phyloP scores from a whole-genome alignment of 2,797 vertebrate species.

The Bovichtus variegatus region DNA sequence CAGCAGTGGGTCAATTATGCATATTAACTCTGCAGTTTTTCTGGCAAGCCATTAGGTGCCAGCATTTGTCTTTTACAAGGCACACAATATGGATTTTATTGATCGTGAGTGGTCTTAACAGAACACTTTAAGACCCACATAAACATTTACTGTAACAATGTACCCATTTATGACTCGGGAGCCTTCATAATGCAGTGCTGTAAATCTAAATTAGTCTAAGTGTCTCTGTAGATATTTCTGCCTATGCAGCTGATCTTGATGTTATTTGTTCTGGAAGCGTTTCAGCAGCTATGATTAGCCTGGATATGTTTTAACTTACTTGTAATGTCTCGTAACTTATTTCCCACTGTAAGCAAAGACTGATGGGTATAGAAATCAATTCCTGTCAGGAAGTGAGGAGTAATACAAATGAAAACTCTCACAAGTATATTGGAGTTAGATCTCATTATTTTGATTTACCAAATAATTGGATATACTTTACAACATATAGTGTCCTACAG shows the following conservation, averaged over 20 bases:
- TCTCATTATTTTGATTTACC: background rate
- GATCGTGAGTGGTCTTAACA: slow-evolving; percentile 77
- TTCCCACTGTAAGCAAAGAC: slow-evolving; percentile 9
- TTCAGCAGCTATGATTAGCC: slow-evolving; percentile 58
- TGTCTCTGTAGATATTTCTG: slow-evolving; percentile 58
- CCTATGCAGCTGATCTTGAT: slow-evolving; percentile 52
- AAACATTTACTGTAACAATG: slow-evolving; percentile 80
- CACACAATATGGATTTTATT: slow-evolving; percentile 79
- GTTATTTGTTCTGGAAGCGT: slow-evolving; percentile 65
- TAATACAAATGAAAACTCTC: background rate
- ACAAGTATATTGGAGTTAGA: background rate
- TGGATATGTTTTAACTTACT: slow-evolving; percentile 44
- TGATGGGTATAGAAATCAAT: background rate
- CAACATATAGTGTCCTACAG: background rate
- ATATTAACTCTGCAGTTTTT: slow-evolving; percentile 52
- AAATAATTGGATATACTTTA: background rate
- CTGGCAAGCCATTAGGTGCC: slow-evolving; percentile 70
- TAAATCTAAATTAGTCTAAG: slow-evolving; percentile 68
- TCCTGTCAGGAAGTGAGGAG: background rate
- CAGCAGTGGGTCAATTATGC: slow-evolving; percentile 55
- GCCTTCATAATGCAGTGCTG: slow-evolving; percentile 57
- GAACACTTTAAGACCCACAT: slow-evolving; percentile 77
- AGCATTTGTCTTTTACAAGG: slow-evolving; percentile 76
- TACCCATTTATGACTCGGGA: slow-evolving; percentile 50
- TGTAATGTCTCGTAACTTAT: slow-evolving; percentile 16